Evolutionary conservation across 2,888 invertebrate genomes (phyloP).

Genomic region (Cenopis cana): DNA sequence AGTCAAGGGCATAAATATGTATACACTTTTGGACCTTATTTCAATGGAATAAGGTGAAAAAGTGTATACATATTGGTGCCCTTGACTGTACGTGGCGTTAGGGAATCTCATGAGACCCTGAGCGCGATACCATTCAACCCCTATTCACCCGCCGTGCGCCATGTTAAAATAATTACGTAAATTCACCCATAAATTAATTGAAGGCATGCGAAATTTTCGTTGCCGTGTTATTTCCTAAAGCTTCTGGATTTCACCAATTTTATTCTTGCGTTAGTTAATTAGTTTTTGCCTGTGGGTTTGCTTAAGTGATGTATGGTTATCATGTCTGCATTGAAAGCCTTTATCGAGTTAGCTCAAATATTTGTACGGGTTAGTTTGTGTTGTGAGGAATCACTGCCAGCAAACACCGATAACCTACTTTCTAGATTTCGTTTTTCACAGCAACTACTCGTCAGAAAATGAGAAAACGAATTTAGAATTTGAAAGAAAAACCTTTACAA

Average conservation of each 20-base stretch:
- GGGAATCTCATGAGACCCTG: slow-evolving; percentile 23
- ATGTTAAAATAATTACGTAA: slow-evolving; percentile 40
- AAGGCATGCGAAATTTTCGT: slow-evolving; percentile 36
- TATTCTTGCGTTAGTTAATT: slow-evolving; percentile 21
- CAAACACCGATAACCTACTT: too few relatives aligned
- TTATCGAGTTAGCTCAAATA: neutral
- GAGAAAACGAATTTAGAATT: too few relatives aligned
- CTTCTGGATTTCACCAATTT: slow-evolving; percentile 27
- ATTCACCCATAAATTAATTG: slow-evolving; percentile 38
- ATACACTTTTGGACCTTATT: too few relatives aligned
- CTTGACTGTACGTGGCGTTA: neutral
- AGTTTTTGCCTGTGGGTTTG: slow-evolving; percentile 19
- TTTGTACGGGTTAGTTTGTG: too few relatives aligned
- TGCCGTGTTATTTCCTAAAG: slow-evolving; percentile 32
- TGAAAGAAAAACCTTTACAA: too few relatives aligned
- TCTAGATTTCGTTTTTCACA: too few relatives aligned
- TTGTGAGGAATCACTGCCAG: too few relatives aligned
- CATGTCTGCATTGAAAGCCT: neutral
- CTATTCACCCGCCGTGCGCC: slow-evolving; percentile 16
- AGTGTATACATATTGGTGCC: too few relatives aligned
- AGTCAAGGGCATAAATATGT: too few relatives aligned
- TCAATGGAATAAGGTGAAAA: too few relatives aligned
- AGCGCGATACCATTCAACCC: slow-evolving; percentile 18
- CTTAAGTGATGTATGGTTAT: slow-evolving; percentile 6
- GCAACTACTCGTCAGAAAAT: too few relatives aligned